Conservation (phyloP, 2,888 invertebrate genomes). For the Phorcus lineatus region DNA sequence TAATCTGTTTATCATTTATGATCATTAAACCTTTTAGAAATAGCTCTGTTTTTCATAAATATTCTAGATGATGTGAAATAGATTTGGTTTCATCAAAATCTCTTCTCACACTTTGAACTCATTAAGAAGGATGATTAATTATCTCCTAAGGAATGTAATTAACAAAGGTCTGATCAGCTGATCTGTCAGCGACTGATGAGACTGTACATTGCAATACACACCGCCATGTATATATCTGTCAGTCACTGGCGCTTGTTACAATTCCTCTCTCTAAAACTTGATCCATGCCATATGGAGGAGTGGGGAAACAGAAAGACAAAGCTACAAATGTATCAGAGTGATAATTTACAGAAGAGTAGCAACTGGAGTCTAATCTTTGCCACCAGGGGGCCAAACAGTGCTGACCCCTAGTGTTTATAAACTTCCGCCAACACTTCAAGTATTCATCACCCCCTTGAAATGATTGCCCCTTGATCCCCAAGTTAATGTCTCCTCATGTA, state of each 20-base stretch:
- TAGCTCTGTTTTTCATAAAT: too few species aligned
- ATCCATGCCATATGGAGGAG: conserved; percentile 14
- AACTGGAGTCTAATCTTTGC: conserved; percentile 18
- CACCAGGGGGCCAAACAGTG: conserved; percentile 18
- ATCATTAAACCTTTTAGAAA: too few species aligned
- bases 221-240: background rate
- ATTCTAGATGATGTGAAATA: too few species aligned
- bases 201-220: too few species aligned
- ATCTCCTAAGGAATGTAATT: too few species aligned
- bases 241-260: background rate
- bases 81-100: too few species aligned
- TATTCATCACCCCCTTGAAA: conserved; percentile 21
- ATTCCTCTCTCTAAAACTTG: background rate
- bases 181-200: too few species aligned
- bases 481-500: conserved; percentile 22
- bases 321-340: conserved; percentile 16
- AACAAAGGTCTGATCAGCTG: too few species aligned
- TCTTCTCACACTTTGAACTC: too few species aligned
- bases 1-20: too few species aligned
- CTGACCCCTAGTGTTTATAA: conserved; percentile 20
- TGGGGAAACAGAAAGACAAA: conserved; percentile 11
- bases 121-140: too few species aligned
- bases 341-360: conserved; percentile 3
- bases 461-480: conserved; percentile 22
- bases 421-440: conserved; percentile 25